Evolutionary conservation across 1,140 invertebrate species (phyloP).

Genomic region (Drosophila pachea): DNA sequence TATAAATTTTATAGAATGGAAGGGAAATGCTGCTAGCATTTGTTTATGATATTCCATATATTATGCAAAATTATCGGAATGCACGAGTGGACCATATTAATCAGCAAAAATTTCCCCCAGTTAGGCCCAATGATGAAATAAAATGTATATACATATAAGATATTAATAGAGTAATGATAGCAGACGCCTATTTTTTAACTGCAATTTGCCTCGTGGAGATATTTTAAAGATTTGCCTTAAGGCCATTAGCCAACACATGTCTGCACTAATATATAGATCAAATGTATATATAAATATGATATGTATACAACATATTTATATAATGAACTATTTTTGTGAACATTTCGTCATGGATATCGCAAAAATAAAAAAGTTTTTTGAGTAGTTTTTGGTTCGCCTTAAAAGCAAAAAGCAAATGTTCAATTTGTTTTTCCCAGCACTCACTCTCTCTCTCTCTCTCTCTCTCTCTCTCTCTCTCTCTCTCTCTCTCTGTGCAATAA

Average conservation of each 20-base stretch:
- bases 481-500: slow-evolving; percentile 23
- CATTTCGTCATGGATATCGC: slow-evolving; percentile 62
- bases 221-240: neutral
- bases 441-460: slow-evolving; percentile 15
- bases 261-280: neutral
- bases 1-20: slow-evolving; percentile 9
- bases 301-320: neutral
- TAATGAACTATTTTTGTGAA: slow-evolving; percentile 55
- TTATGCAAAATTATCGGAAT: slow-evolving; percentile 16
- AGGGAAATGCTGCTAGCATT: slow-evolving; percentile 1
- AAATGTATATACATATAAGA: neutral
- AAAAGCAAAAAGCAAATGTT: slow-evolving; percentile 32
- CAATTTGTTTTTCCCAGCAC: slow-evolving; percentile 33
- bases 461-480: slow-evolving; percentile 13
- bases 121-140: too few relatives aligned
- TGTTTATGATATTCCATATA: slow-evolving; percentile 17
- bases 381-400: slow-evolving; percentile 10
- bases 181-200: too few relatives aligned
- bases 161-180: neutral
- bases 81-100: slow-evolving; percentile 16
- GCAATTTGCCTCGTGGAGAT: too few relatives aligned
- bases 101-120: slow-evolving; percentile 4
- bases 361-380: slow-evolving; percentile 17
- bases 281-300: too few relatives aligned
- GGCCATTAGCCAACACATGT: neutral